These are phyloP conservation scores for Trichogramma evanescens DNA, from an alignment of 2,888 invertebrate genomes.

Conservation along the genomic window DNA sequence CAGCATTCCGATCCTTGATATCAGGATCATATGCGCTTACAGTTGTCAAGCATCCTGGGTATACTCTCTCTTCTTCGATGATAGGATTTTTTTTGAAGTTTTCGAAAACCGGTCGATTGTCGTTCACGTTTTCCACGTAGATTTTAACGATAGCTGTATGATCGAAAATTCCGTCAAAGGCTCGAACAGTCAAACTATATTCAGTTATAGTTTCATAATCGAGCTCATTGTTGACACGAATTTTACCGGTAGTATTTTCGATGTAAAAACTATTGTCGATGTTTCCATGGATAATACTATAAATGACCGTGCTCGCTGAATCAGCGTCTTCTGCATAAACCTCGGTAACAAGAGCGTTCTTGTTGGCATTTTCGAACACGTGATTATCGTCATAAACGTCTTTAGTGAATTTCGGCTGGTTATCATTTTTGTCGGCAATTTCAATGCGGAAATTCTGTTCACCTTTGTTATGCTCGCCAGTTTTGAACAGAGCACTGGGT, in stretches of 20 bases:
- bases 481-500: constrained; percentile 66
- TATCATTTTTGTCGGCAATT: constrained; percentile 95
- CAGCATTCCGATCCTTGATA: constrained; percentile 65
- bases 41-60: constrained; percentile 40
- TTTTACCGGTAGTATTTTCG: constrained; percentile 76
- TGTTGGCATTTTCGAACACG: constrained; percentile 77
- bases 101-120: constrained; percentile 80
- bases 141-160: constrained; percentile 79
- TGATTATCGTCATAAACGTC: constrained; percentile 65
- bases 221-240: constrained; percentile 67
- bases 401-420: constrained; percentile 82
- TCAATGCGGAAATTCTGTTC: constrained; percentile 81
- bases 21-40: constrained; percentile 81
- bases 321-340: constrained; percentile 84
- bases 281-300: constrained; percentile 84
- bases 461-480: constrained; percentile 64
- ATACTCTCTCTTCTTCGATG: constrained; percentile 66
- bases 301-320: constrained; percentile 76
- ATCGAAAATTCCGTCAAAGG: constrained; percentile 76
- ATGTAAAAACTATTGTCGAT: constrained; percentile 80
- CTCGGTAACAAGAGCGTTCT: constrained; percentile 75
- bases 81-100: constrained; percentile 64
- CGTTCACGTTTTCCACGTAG: constrained; percentile 83
- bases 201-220: constrained; percentile 82
- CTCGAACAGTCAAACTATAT: constrained; percentile 75